Evolutionary conservation across 2,113 vertebrate species (phyloP), one percentile per base, ranked within the genome.

Genomic region (Grallaria varia): DNA sequence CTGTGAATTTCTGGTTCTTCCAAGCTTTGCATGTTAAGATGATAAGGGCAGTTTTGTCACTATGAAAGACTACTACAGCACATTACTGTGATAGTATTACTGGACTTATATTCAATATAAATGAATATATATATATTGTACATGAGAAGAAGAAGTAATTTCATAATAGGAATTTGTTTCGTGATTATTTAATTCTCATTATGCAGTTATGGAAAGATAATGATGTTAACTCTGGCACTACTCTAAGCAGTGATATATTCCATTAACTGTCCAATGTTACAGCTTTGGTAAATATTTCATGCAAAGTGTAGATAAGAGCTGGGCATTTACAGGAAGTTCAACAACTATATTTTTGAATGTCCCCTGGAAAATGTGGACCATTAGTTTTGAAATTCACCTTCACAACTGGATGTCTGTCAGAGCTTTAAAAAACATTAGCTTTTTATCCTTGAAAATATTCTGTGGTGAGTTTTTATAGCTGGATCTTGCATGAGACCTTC

Each of bases 1-100:
- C 97, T 96, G 96, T 97, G 97, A 97, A 91, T 97, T 97, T 97
- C 93, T 81, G 89, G 97, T 96, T 96, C 96, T 96, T 96, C 96
- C 96, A 94, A 97, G 96, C 97, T 97, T 98, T 98, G 98, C 98
- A 98, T 98, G 97, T 97, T 97, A 93, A 94, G 97, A 90, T 87
- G 93, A 94, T 96, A 97, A 97, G 91, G 95, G 82, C 97, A 96
- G 97, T 95, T 75, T 88, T 96, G 91, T 97, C 95, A 93, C 84
- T 92, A 91, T 90, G 97, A 95, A 98, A 96, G 91, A 96, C 94
- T 78, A 84, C 89, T 97, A 96, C 92, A 96, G 96, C 80, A 73
- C 95, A 96, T 96, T 90, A 95, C 96, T 94, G 92, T 97, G 94
- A 97, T 95, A 97, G 93, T 92, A 95, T 97, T 96, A 95, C 89